Evolutionary conservation across 92 coral and sea anemone genomes (phyloP).

Genomic region (Scolanthus callimorphus): DNA sequence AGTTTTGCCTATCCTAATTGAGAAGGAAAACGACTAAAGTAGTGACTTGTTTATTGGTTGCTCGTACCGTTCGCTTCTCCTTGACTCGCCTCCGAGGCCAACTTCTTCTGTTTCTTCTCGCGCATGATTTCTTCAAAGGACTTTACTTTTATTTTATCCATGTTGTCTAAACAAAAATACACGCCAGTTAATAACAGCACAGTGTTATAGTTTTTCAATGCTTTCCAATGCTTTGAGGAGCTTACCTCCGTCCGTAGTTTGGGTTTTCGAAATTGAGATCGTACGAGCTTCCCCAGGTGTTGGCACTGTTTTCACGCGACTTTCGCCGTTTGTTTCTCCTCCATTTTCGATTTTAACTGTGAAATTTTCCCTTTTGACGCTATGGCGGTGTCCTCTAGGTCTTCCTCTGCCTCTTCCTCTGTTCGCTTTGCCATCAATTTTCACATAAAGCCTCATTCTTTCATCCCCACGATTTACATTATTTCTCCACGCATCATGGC

Average conservation of each 20-base stretch:
- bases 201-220: background rate
- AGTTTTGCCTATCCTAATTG: no score
- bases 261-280: background rate
- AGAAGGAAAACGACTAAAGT: no score
- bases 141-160: slow-evolving; percentile 61
- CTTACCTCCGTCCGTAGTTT: background rate
- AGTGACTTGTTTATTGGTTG: no score
- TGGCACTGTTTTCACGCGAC: background rate
- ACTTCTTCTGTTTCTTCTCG: slow-evolving; percentile 33
- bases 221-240: background rate
- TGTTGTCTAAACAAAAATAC: background rate
- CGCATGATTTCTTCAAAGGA: slow-evolving; percentile 68
- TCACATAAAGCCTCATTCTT: background rate
- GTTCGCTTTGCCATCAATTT: slow-evolving; percentile 2
- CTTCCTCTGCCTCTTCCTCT: background rate
- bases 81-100: background rate
- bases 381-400: background rate
- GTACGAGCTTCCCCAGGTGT: background rate
- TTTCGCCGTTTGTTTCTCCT: background rate
- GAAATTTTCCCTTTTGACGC: background rate
- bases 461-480: no score
- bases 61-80: background rate
- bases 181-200: background rate
- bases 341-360: background rate
- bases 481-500: no score